phyloP scores from a whole-genome alignment of 1,140 invertebrate genomes.

The Dendroctonus ponderosae region DNA sequence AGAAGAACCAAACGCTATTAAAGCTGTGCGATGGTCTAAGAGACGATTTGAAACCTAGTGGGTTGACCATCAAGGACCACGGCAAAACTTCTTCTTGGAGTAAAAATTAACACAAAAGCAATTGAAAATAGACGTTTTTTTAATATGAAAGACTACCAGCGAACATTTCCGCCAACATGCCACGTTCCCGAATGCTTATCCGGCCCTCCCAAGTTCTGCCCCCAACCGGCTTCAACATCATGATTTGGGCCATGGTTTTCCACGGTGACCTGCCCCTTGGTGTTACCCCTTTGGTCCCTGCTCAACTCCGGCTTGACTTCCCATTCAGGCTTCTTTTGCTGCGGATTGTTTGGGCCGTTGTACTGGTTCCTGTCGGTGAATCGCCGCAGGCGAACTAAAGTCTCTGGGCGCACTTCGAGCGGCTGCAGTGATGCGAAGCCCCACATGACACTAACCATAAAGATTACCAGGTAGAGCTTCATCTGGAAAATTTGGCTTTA shows the following conservation, averaged over 20 bases:
- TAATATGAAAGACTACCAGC: slow-evolving; percentile 17
- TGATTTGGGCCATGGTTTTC: slow-evolving; percentile 35
- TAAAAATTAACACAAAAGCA: not conserved
- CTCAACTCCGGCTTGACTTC: slow-evolving; percentile 29
- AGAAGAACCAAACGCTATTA: slow-evolving; percentile 63
- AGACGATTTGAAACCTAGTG: slow-evolving; percentile 61
- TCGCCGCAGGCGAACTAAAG: too few species aligned
- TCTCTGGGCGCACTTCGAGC: too few species aligned
- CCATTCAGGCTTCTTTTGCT: slow-evolving; percentile 17
- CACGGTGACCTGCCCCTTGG: slow-evolving; percentile 16
- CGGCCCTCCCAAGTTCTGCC: slow-evolving; percentile 29
- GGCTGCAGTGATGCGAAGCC: too few species aligned
- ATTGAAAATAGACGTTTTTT: too few species aligned
- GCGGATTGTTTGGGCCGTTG: not conserved
- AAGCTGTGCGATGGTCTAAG: slow-evolving; percentile 70
- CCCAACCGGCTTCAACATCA: slow-evolving; percentile 34
- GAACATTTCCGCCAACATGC: slow-evolving; percentile 35
- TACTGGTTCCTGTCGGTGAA: too few species aligned
- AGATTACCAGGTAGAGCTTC: too few species aligned
- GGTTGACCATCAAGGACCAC: slow-evolving; percentile 65
- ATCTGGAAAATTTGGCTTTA: too few species aligned
- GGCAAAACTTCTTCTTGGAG: slow-evolving; percentile 36
- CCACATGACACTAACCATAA: too few species aligned
- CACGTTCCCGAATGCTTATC: slow-evolving; percentile 33
- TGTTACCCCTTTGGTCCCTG: slow-evolving; percentile 34